These are phyloP conservation scores for Cladorhizidae sp. DNA, from an alignment of 37 sponge, comb jelly and placozoan genomes.

Conservation along the genomic window DNA sequence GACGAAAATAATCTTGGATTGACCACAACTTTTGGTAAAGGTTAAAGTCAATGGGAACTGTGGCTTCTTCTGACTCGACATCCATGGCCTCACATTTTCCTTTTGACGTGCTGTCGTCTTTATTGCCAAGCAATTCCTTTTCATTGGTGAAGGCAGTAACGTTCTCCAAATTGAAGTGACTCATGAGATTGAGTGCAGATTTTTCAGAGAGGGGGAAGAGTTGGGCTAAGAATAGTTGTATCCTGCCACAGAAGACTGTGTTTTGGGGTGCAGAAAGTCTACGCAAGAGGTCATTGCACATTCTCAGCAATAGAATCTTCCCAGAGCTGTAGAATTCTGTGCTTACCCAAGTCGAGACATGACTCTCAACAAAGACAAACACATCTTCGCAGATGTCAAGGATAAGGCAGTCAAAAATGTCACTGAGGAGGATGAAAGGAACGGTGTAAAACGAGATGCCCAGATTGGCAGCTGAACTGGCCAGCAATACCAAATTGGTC, in stretches of 20 bases:
- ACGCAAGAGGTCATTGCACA: constrained; percentile 95
- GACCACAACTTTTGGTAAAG: constrained; percentile 94
- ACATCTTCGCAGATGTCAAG: constrained; percentile 79
- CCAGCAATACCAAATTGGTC: constrained; percentile 38
- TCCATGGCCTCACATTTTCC: constrained; percentile 36
- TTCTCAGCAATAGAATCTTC: constrained; percentile 83
- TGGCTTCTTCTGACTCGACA: neutral
- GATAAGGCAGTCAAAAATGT: constrained; percentile 85
- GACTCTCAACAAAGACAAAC: constrained; percentile 78
- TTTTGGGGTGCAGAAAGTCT: constrained; percentile 87
- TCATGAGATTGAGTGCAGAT: constrained; percentile 95
- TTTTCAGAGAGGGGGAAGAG: constrained; percentile 97
- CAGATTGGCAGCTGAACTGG: constrained; percentile 47
- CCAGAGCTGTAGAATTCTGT: constrained; percentile 80
- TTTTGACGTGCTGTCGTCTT: neutral
- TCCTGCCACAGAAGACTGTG: constrained; percentile 97
- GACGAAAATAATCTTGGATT: constrained; percentile 92
- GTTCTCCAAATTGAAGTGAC: constrained; percentile 97
- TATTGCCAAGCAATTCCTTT: constrained; percentile 8
- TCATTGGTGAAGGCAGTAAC: constrained; percentile 86
- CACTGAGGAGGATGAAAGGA: constrained; percentile 90
- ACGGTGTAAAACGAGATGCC: constrained; percentile 63
- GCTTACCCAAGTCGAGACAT: constrained; percentile 63
- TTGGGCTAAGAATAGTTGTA: constrained; percentile 94
- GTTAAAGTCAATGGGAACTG: constrained; percentile 69